Conservation (phyloP, 1,140 invertebrate species). For the Drosophila gunungcola region DNA sequence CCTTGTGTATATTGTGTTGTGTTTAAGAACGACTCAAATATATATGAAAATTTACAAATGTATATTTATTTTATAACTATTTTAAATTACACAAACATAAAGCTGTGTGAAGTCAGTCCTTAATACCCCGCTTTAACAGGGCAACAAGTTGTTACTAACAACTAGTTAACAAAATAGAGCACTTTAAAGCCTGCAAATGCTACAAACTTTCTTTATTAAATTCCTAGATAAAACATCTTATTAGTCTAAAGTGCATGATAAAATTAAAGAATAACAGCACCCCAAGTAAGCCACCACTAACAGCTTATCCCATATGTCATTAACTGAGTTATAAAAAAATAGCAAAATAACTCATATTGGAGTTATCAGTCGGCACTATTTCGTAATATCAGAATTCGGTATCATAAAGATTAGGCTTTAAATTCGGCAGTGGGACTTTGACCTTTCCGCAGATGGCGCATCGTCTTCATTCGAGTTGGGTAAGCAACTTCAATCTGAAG, state of each 20-base stretch:
- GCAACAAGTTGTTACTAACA: not conserved
- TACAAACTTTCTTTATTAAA: too few species aligned
- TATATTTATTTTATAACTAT: too few species aligned
- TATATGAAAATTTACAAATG: too few species aligned
- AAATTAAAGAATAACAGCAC: not conserved
- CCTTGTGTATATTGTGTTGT: too few species aligned
- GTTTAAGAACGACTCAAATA: too few species aligned
- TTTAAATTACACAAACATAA: too few species aligned
- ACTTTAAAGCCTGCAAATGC: not conserved
- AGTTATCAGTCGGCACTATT: constrained; percentile 11
- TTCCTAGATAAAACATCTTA: not conserved
- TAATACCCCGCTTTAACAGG: not conserved
- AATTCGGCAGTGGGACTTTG: constrained; percentile 35
- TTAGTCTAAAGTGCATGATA: constrained; percentile 3
- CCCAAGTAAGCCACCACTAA: not conserved
- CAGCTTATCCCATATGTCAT: constrained; percentile 32
- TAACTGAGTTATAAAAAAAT: constrained; percentile 27
- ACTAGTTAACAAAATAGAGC: not conserved
- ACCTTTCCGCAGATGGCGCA: constrained; percentile 14
- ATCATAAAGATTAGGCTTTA: constrained; percentile 44
- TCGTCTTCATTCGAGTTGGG: constrained; percentile 2
- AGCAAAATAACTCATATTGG: constrained; percentile 8
- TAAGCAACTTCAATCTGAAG: constrained; percentile 7
- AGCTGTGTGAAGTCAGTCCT: too few species aligned
- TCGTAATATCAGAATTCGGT: constrained; percentile 6